Conservation (phyloP, 2,797 vertebrate genomes). For the Eulemur coronatus region DNA sequence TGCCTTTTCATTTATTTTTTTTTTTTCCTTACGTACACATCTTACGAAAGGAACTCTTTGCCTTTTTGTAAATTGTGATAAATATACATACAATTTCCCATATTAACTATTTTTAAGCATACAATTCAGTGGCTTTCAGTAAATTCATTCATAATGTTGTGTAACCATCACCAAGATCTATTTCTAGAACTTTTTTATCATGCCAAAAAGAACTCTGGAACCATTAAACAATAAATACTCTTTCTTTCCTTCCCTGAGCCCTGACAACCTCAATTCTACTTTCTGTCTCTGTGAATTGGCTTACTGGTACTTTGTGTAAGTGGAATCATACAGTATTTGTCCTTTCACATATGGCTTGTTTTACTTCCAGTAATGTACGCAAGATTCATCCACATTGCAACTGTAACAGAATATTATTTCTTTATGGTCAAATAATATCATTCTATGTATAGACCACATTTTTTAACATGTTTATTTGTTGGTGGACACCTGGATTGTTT, state of each 20-base stretch:
- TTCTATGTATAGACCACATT: background rate
- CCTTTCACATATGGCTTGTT: background rate
- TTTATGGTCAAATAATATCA: background rate
- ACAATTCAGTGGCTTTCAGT: background rate
- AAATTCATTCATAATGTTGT: background rate
- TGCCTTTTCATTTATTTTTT: background rate
- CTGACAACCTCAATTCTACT: background rate
- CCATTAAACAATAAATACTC: background rate
- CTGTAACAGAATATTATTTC: background rate
- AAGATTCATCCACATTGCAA: background rate
- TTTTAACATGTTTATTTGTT: background rate
- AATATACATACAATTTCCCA: background rate
- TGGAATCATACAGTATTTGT: background rate
- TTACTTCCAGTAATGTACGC: background rate
- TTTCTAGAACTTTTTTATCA: background rate
- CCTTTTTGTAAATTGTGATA: background rate
- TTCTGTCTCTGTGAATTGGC: background rate
- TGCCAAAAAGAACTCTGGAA: background rate
- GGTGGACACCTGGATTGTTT: background rate
- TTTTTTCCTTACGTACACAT: background rate
- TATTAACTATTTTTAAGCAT: background rate
- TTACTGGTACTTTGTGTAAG: background rate
- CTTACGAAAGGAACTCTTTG: conserved; percentile 20
- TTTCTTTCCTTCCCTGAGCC: rapidly evolving
- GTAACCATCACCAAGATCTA: background rate